Conservation (phyloP, 2,797 vertebrate species). For the Uromys caudimaculatus region DNA sequence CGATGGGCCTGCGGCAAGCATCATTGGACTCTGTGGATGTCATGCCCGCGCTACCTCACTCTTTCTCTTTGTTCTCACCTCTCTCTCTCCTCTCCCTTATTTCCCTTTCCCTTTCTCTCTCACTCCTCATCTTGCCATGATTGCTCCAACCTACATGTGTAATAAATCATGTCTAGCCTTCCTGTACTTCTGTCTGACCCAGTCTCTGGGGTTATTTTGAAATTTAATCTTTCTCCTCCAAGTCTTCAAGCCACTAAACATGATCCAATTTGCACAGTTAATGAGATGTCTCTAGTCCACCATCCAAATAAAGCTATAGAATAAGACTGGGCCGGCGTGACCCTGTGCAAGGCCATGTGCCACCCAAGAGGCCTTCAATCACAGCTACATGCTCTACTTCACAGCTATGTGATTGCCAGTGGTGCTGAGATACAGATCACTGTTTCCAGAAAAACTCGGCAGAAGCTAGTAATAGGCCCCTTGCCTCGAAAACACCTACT, state of each 20-base stretch:
- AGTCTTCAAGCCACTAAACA: constrained; percentile 37
- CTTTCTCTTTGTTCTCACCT: neutral
- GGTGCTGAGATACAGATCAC: neutral
- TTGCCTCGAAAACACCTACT: neutral
- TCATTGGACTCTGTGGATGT: neutral
- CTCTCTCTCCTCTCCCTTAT: too few species aligned
- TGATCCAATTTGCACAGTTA: constrained; percentile 41
- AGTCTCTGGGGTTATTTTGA: constrained; percentile 49
- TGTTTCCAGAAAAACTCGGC: neutral
- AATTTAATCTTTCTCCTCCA: constrained; percentile 56
- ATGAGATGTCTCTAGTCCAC: constrained; percentile 24
- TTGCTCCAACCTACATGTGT: neutral
- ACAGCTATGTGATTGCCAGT: neutral
- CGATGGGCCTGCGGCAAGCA: neutral
- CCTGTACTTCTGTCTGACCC: neutral
- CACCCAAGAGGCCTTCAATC: neutral
- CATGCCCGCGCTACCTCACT: neutral
- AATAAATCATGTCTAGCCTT: constrained; percentile 27
- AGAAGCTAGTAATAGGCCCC: neutral
- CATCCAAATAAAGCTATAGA: constrained; percentile 22
- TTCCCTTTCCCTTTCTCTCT: neutral
- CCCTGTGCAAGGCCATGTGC: neutral
- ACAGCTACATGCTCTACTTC: neutral
- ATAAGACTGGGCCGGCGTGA: neutral
- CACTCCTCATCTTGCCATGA: neutral